phyloP scores from a whole-genome alignment of 2,888 invertebrate species.

The Dyspetes luteomarginatus region DNA sequence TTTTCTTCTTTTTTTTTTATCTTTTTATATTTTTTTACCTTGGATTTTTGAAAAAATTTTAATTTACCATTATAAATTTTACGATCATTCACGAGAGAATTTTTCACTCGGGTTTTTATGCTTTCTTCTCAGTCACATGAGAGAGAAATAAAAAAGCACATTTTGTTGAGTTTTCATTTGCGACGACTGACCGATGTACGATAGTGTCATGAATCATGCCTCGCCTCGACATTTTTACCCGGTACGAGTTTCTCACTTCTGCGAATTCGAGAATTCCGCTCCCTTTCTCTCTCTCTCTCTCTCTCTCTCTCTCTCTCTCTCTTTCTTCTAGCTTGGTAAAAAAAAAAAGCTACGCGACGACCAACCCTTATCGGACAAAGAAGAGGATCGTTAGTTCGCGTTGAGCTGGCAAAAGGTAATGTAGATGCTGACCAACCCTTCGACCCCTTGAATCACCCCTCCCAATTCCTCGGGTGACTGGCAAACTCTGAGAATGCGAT shows the following conservation, averaged over 20 bases:
- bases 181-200: conserved; percentile 53
- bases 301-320: conserved; percentile 5
- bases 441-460: background rate
- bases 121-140: background rate
- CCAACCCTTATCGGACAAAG: conserved; percentile 23
- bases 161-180: background rate
- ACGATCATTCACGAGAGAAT: background rate
- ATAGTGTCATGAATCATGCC: conserved; percentile 75
- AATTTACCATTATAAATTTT: too few relatives aligned
- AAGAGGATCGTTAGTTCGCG: conserved; percentile 25
- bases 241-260: conserved; percentile 71
- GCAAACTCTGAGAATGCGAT: conserved; percentile 16
- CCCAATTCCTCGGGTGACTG: background rate
- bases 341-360: background rate
- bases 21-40: too few relatives aligned
- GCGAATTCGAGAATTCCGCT: conserved; percentile 63
- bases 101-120: background rate
- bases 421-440: conserved; percentile 18
- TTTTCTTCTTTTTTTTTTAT: too few relatives aligned
- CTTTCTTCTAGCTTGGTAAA: too few relatives aligned
- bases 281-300: conserved; percentile 26
- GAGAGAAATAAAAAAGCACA: background rate
- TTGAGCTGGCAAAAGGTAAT: background rate
- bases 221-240: conserved; percentile 68
- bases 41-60: too few relatives aligned